A percentile compares a stretch with the other conserved stretches of the same genome.
These are phyloP conservation scores for Iphiclides podalirius DNA, from an alignment of 2,888 invertebrate genomes.

Conservation along the genomic window DNA sequence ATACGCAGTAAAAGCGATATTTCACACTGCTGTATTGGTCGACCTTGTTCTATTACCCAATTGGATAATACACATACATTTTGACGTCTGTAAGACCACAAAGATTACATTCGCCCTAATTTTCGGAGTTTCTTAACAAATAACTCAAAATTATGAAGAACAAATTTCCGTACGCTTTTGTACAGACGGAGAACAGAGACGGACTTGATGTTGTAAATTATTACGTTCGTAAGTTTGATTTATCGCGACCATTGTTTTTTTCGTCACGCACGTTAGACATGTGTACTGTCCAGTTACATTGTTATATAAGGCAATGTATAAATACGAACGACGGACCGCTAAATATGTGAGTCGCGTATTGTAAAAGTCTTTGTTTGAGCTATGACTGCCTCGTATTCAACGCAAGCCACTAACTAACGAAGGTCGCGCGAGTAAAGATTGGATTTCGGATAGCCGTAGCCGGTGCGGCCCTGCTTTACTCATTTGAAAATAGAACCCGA, in stretches of 20 bases:
- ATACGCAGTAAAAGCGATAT: too few relatives aligned
- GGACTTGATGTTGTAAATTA: too few relatives aligned
- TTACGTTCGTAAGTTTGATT: too few relatives aligned
- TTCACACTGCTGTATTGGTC: too few relatives aligned
- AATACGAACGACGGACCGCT: not conserved
- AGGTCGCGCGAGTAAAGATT: conserved; percentile 18
- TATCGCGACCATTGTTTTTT: not conserved
- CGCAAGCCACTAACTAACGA: not conserved
- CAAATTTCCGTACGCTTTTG: too few relatives aligned
- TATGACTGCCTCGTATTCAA: conserved; percentile 17
- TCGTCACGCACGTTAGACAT: not conserved
- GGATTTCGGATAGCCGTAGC: conserved; percentile 4
- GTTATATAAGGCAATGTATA: conserved; percentile 12
- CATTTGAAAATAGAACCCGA: not conserved
- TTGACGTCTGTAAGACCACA: too few relatives aligned
- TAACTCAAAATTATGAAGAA: too few relatives aligned
- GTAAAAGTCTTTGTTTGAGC: conserved; percentile 21
- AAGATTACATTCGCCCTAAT: too few relatives aligned
- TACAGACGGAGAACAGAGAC: too few relatives aligned
- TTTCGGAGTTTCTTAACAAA: too few relatives aligned
- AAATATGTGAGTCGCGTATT: conserved; percentile 15
- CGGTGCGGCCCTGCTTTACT: not conserved
- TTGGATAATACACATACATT: too few relatives aligned
- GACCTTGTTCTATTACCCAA: too few relatives aligned
- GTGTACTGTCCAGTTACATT: not conserved